Base-by-base conservation (phyloP, 1,140 invertebrate species). In the Scaptomyza pallida region DNA sequence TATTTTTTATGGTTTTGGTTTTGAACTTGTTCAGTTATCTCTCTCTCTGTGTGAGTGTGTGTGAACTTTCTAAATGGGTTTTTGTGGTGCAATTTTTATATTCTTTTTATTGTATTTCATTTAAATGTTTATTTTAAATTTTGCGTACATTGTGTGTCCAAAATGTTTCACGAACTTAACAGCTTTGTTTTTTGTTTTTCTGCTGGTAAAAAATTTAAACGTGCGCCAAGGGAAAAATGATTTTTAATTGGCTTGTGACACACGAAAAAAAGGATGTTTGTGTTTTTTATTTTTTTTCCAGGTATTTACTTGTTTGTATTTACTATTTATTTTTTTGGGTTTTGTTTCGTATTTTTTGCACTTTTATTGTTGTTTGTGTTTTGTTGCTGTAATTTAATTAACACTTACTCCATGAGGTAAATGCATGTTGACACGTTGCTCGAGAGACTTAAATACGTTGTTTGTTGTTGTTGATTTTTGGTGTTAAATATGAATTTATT, bases 361-460 rank as follows among this genome's bases (percentile, higher is more conserved):
- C 35, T 44, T 64, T 21, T 15, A 12, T 35, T 54, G 16, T 41
- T 61, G 16, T 30, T 43, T 60, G 37, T 41, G 10, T 43, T 10
- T 19, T n/a, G 37, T 33, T n/a, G 16, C 35, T 17, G 3, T 47
- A 64, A 45, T 45, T 21, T 48, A 82, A 89, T 78, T 75, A 75
- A 78, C 83, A 89, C 82, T 88, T 89, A 88, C 82, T 69, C 82
- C 82, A 76, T 72, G 72, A 79, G 82, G 82, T 45, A 88, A 67
- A 71, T 89, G 50, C 82, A 89, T 86, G 69, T 80, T 88, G 55
- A 47, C 37, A 65, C 63, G 55, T 10, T 21, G 16, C 54, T 52
- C 21, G 30, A 26, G 17, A 30, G 26, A 45, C 17, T 61, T 48
- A 44, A 33, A 16, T 55, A 26, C 16, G 5, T 63, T n/a, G n/a